Evolutionary conservation across 1,140 invertebrate genomes (phyloP).

Genomic region (Camponotus vicinus): DNA sequence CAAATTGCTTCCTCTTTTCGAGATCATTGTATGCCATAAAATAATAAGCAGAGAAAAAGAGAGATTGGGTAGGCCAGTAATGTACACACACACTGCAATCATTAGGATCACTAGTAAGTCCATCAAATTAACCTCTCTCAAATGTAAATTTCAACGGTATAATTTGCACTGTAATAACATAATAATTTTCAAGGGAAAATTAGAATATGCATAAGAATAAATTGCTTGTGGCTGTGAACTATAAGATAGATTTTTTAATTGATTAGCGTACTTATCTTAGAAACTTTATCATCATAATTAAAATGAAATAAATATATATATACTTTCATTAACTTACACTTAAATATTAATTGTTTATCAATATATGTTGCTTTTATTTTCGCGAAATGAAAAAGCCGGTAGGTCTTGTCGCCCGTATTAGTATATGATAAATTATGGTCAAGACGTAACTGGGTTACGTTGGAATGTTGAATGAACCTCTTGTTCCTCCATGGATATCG

Average conservation of each 20-base stretch:
- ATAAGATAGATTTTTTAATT: background rate
- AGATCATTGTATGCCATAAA: background rate
- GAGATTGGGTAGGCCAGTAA: background rate
- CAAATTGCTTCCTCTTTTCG: constrained; percentile 10
- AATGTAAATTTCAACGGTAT: background rate
- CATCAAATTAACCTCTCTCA: background rate
- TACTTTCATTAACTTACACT: background rate
- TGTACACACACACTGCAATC: background rate
- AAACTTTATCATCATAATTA: background rate
- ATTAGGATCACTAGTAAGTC: background rate
- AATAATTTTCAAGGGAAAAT: background rate
- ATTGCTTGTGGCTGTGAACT: background rate
- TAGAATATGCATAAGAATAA: background rate
- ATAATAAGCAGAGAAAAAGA: background rate
- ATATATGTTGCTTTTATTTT: constrained; percentile 11
- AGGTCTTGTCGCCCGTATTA: background rate
- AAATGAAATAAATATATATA: background rate
- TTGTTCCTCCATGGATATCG: constrained; percentile 71
- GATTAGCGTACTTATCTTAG: background rate
- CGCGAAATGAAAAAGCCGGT: background rate
- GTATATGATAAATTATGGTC: constrained; percentile 32
- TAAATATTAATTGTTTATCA: background rate
- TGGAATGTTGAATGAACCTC: constrained; percentile 43
- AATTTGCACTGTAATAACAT: background rate
- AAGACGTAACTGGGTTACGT: constrained; percentile 65